Percentiles rank a stretch among this genome's conserved stretches.
Conservation (phyloP, 2,888 invertebrate species). For the Sthenelais limicola region DNA sequence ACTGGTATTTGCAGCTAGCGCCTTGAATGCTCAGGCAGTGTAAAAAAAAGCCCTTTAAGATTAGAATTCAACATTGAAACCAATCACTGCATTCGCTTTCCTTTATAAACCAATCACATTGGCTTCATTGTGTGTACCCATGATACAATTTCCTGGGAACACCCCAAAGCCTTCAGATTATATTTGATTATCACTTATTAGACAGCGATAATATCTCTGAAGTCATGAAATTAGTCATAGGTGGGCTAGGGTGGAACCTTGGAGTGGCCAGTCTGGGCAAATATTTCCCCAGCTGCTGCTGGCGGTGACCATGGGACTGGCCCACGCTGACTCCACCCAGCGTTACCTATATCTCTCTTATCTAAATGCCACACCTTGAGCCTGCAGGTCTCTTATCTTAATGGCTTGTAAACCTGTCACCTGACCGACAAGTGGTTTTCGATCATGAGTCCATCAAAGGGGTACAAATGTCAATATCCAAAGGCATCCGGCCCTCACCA, state of each 20-base stretch:
- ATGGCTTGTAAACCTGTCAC: conserved; percentile 38
- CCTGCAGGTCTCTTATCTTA: conserved; percentile 27
- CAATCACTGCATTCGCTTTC: no score
- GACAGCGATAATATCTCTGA: conserved; percentile 15
- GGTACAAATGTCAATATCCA: conserved; percentile 16
- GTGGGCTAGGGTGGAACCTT: neutral
- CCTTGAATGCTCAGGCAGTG: no score
- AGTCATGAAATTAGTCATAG: conserved; percentile 22
- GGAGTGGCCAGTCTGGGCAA: conserved; percentile 17
- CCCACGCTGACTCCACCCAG: neutral
- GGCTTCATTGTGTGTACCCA: no score
- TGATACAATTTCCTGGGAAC: no score
- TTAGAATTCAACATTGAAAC: no score
- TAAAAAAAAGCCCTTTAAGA: no score
- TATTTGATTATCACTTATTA: conserved; percentile 37
- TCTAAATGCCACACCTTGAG: neutral
- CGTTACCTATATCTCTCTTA: neutral
- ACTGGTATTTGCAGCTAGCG: no score
- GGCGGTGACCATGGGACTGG: neutral
- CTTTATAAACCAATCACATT: no score
- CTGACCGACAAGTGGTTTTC: conserved; percentile 15
- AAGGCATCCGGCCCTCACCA: no score
- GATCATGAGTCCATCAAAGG: conserved; percentile 31
- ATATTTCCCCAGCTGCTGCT: conserved; percentile 32
- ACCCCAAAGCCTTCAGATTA: conserved; percentile 26